Base-by-base conservation (phyloP, 2,113 vertebrate species). In the Pogonocichla stellata region DNA sequence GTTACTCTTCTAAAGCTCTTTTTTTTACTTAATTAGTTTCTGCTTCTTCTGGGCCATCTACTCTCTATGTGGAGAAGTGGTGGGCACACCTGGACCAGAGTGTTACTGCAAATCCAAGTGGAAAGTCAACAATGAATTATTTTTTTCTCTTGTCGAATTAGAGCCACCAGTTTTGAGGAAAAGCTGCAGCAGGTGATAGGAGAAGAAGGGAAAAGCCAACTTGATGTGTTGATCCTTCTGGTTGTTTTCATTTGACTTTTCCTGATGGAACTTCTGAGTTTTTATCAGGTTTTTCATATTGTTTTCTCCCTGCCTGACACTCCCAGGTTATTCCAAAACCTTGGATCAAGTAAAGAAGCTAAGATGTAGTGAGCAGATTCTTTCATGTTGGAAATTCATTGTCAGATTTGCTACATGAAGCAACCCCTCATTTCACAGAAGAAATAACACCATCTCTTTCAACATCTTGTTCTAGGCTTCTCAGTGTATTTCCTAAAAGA, bases 381-480 rank as follows among this genome's bases (percentile, higher is more conserved):
- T 95, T 97, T 97, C 78, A 91, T 95, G 91, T 88, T 96, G 64
- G 92, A 94, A 96, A 93, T 93, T 85, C 66, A 61, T 96, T 96
- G 96, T 96, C 96, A 96, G 77, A 72, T 92, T 88, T 95, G 73
- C 82, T 96, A 90, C 93, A 88, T 57, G 88, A 97, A 96, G 94
- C 96, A 94, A 85, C 85, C 66, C 42, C 82, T 93, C 57, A 80
- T 96, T 97, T 94, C 89, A 91, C 75, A 92, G 89, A 91, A 93
- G 91, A 95, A 96, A 73, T 90, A 96, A 70, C 87, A 88, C 88
- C 91, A 73, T 65, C 50, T 82, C 82, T 94, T 94, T 92, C 88
- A 92, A 93, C 79, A 93, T 90, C 91, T 93, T 95, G 90, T 96
- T 94, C 86, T 81, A 96, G 88, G 65, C 80, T 95, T 88, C 83